Evolutionary conservation across 1,140 invertebrate genomes (phyloP).

Genomic region (Rhyzopertha dominica): DNA sequence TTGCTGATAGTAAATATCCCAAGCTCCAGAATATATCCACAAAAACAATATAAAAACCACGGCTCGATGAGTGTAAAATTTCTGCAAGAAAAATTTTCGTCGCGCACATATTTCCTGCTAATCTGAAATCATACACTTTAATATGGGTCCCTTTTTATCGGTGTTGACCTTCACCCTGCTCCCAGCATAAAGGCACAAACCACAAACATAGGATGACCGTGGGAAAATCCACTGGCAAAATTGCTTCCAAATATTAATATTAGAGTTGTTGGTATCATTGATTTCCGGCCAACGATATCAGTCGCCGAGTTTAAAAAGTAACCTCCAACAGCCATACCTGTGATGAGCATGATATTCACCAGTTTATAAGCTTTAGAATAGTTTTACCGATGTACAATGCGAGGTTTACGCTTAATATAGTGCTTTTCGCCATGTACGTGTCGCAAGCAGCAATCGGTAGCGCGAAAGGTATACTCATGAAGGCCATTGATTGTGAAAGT

Average conservation of each 20-base stretch:
- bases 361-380: conserved; percentile 10
- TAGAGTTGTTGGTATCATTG: conserved; percentile 21
- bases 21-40: conserved; percentile 27
- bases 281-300: conserved; percentile 34
- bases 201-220: conserved; percentile 23
- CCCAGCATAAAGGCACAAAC: conserved; percentile 22
- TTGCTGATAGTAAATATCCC: conserved; percentile 21
- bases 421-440: conserved; percentile 16
- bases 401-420: conserved; percentile 17
- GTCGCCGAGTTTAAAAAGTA: conserved; percentile 19
- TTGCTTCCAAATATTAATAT: conserved; percentile 27
- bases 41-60: conserved; percentile 24
- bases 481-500: conserved; percentile 22
- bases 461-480: conserved; percentile 25
- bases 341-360: not conserved
- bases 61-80: conserved; percentile 21
- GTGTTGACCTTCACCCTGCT: conserved; percentile 22
- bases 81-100: conserved; percentile 30
- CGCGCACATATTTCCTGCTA: conserved; percentile 21
- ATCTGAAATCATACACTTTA: conserved; percentile 15
- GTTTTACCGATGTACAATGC: conserved; percentile 19
- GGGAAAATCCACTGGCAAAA: conserved; percentile 31
- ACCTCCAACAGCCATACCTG: conserved; percentile 31
- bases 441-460: conserved; percentile 30
- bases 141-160: not conserved